Percentiles rank a stretch among this genome's conserved stretches.
These are phyloP conservation scores for Anseranas semipalmata DNA, from an alignment of 2,113 vertebrate genomes.

Conservation along the genomic window DNA sequence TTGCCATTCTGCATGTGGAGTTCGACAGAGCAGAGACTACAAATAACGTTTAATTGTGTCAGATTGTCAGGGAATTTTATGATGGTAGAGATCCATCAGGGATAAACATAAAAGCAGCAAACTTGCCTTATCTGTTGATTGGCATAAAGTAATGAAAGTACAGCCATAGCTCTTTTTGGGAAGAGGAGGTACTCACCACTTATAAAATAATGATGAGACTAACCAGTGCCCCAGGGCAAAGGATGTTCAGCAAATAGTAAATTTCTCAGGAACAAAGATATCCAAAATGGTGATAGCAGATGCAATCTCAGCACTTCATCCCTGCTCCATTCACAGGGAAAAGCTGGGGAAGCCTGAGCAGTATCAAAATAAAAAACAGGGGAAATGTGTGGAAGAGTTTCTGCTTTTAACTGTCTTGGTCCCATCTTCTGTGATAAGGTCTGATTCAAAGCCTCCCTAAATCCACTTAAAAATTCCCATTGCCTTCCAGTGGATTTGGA, in stretches of 20 bases:
- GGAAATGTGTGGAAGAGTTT: not conserved
- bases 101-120: not conserved
- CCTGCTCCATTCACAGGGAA: not conserved
- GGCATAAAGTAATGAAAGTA: not conserved
- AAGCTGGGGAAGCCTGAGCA: not conserved
- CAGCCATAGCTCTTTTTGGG: not conserved
- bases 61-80: not conserved
- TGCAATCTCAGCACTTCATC: not conserved
- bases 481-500: not conserved
- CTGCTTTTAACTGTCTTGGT: not conserved
- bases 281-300: not conserved
- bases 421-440: not conserved
- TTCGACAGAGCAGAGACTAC: slow-evolving; percentile 4
- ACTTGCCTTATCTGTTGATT: not conserved
- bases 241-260: not conserved
- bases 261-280: not conserved
- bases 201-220: not conserved
- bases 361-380: not conserved
- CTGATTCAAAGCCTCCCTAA: not conserved
- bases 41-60: slow-evolving; percentile 15
- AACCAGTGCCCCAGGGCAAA: not conserved
- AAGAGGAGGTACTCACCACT: not conserved
- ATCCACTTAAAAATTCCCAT: not conserved
- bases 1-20: not conserved
- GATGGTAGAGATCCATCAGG: not conserved